phyloP scores from a whole-genome alignment of 2,888 invertebrate genomes.

The Hypselothyrea guttata region DNA sequence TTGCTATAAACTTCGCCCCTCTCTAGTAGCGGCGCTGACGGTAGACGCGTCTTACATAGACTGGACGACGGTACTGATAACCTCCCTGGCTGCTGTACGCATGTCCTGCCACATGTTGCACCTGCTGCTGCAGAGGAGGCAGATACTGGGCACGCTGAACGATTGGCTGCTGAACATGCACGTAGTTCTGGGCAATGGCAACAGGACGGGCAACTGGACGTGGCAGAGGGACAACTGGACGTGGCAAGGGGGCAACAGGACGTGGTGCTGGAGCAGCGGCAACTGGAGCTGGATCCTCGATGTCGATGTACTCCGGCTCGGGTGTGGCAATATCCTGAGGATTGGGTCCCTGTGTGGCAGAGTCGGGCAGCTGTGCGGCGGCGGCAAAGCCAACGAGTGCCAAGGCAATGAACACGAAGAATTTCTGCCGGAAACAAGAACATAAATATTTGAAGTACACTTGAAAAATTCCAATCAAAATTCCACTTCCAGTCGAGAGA shows the following conservation, averaged over 20 bases:
- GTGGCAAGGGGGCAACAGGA: conserved; percentile 29
- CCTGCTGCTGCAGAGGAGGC: conserved; percentile 50
- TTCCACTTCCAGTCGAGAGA: too few species aligned
- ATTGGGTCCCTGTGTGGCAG: conserved; percentile 82
- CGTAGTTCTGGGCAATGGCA: conserved; percentile 42
- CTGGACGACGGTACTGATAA: conserved; percentile 80
- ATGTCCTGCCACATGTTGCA: conserved; percentile 64
- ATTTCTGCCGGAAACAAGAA: conserved; percentile 69
- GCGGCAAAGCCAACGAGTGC: conserved; percentile 74
- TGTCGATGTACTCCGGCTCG: conserved; percentile 81
- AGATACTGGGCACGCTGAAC: conserved; percentile 63
- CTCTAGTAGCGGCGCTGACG: conserved; percentile 75
- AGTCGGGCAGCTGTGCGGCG: conserved; percentile 77
- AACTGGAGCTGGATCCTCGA: conserved; percentile 75
- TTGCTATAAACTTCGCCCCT: conserved; percentile 49
- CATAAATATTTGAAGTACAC: conserved; percentile 21
- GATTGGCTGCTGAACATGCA: conserved; percentile 37
- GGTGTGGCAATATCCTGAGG: conserved; percentile 82
- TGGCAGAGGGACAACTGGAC: conserved; percentile 10
- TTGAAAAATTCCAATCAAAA: conserved; percentile 4
- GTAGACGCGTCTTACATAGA: conserved; percentile 75
- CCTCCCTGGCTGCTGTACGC: conserved; percentile 67
- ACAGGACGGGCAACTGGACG: conserved; percentile 58
- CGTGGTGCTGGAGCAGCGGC: conserved; percentile 49
- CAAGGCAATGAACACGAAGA: conserved; percentile 67